Percentiles rank a stretch among this genome's conserved stretches.
Conservation (phyloP, 2,888 invertebrate species). For the Serripes groenlandicus region DNA sequence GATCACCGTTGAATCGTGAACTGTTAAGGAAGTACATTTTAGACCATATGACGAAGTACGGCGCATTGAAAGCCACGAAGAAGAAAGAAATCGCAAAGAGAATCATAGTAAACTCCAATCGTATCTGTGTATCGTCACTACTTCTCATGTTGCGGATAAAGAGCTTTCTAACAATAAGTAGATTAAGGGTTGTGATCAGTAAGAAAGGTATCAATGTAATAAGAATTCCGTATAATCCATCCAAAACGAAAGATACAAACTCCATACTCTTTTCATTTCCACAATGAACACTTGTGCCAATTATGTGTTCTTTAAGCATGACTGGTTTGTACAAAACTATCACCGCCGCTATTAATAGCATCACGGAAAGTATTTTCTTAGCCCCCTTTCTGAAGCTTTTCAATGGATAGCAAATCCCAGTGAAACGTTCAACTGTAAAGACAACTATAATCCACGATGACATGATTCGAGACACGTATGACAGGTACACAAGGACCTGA, state of each 20-base stretch:
- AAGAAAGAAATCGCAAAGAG: slow-evolving; percentile 82
- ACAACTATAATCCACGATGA: slow-evolving; percentile 84
- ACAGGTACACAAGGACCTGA: slow-evolving; percentile 91
- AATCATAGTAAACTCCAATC: slow-evolving; percentile 83
- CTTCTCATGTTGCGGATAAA: slow-evolving; percentile 66
- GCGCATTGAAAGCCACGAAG: slow-evolving; percentile 83
- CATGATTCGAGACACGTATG: slow-evolving; percentile 85
- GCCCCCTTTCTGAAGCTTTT: slow-evolving; percentile 70
- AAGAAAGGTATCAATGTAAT: slow-evolving; percentile 80
- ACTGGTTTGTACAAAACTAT: slow-evolving; percentile 80
- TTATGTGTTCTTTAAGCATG: slow-evolving; percentile 11
- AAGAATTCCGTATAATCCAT: slow-evolving; percentile 74
- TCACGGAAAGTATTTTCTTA: slow-evolving; percentile 69
- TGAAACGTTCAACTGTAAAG: slow-evolving; percentile 84
- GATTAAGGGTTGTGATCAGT: slow-evolving; percentile 78
- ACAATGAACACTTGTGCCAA: slow-evolving; percentile 20
- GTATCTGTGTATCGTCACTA: slow-evolving; percentile 77
- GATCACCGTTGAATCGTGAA: not conserved
- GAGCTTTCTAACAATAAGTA: slow-evolving; percentile 75
- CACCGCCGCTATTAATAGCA: slow-evolving; percentile 70
- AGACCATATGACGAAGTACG: slow-evolving; percentile 82
- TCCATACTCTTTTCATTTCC: slow-evolving; percentile 65
- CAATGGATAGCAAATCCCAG: slow-evolving; percentile 84
- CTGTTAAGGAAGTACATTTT: slow-evolving; percentile 46
- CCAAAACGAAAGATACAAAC: slow-evolving; percentile 75